Conservation (phyloP, 2,797 vertebrate genomes). For the Halcyon leucocephala region DNA sequence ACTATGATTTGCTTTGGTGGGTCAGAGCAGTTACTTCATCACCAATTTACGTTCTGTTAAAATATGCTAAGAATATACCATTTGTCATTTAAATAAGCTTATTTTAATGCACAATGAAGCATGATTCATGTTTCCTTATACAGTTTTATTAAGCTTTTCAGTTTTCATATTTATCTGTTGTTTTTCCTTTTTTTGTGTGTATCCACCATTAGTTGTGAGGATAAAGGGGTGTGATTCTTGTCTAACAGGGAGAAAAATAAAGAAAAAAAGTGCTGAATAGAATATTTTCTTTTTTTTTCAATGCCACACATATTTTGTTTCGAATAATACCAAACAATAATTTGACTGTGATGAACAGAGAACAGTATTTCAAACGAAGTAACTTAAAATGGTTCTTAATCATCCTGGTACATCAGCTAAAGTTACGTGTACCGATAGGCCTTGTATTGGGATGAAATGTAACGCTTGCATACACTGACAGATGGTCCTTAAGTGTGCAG, state of each 20-base stretch:
- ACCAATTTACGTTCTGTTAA: neutral
- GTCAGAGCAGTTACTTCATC: neutral
- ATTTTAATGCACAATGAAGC: neutral
- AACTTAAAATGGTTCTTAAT: neutral
- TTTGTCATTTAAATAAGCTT: constrained; percentile 21
- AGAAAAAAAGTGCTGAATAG: neutral
- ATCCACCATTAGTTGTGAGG: neutral
- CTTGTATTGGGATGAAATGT: neutral
- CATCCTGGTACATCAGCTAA: neutral
- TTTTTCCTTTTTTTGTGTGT: neutral
- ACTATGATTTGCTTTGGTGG: neutral
- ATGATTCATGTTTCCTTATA: neutral
- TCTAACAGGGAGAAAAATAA: neutral
- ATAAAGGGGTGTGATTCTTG: neutral
- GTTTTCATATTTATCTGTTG: neutral
- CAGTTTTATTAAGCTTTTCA: neutral
- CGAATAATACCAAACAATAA: neutral
- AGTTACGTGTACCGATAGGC: neutral
- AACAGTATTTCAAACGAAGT: neutral
- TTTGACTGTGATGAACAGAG: neutral
- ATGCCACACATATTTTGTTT: neutral
- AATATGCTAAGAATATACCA: neutral
- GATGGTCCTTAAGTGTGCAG: neutral
- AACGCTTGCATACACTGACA: neutral
- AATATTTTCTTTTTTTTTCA: neutral